Conservation (phyloP, 2,113 vertebrate genomes). For the Lagenorhynchus albirostris region DNA sequence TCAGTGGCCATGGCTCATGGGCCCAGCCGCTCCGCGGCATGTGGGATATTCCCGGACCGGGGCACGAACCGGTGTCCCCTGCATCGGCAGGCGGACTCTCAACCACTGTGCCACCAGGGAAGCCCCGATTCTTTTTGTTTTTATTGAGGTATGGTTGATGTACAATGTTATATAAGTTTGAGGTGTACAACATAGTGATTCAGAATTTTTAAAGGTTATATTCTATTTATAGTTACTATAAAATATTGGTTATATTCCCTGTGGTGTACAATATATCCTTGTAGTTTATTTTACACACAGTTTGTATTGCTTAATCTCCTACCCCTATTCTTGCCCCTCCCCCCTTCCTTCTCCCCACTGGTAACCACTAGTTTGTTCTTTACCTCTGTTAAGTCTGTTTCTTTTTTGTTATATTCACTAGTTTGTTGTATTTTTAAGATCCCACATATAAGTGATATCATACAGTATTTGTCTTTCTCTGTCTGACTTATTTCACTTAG, state of each 20-base stretch:
- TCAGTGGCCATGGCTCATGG: too few relatives aligned
- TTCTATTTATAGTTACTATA: not conserved
- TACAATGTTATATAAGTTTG: not conserved
- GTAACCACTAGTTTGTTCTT: too few relatives aligned
- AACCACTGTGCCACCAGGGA: too few relatives aligned
- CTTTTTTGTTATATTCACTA: not conserved
- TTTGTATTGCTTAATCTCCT: too few relatives aligned
- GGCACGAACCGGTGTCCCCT: too few relatives aligned
- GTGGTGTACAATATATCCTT: too few relatives aligned
- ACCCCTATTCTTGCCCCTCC: too few relatives aligned
- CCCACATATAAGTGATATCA: not conserved
- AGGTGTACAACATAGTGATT: not conserved
- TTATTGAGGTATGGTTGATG: not conserved
- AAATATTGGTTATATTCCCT: not conserved
- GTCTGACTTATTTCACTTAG: not conserved
- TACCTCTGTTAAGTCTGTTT: not conserved
- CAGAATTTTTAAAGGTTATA: not conserved
- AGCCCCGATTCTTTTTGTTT: not conserved
- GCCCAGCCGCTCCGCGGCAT: too few relatives aligned
- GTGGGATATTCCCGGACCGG: too few relatives aligned
- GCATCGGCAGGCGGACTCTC: too few relatives aligned
- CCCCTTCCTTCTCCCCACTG: too few relatives aligned
- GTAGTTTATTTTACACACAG: too few relatives aligned
- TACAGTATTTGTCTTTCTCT: not conserved
- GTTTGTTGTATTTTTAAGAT: not conserved